A percentile compares a stretch with the other conserved stretches of the same genome.
These are phyloP conservation scores for Pitta sordida DNA, from an alignment of 2,113 vertebrate species.

Conservation along the genomic window DNA sequence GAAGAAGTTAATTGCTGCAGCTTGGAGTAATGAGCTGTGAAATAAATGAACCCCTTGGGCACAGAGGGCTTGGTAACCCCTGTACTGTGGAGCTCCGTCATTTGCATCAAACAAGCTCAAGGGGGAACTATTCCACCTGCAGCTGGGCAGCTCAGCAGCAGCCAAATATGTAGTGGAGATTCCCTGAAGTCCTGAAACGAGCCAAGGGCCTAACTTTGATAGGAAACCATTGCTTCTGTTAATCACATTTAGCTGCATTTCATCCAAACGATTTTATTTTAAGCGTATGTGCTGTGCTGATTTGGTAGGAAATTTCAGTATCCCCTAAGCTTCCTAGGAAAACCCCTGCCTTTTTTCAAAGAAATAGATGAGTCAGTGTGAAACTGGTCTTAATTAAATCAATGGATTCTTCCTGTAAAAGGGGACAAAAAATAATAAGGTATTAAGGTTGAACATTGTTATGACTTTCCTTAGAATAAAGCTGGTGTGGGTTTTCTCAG, in stretches of 20 bases:
- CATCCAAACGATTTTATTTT: not conserved
- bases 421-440: not conserved
- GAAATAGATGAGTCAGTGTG: not conserved
- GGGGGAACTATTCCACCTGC: not conserved
- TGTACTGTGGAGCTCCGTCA: not conserved
- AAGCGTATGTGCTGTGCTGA: not conserved
- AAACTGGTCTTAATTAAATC: not conserved
- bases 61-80: not conserved
- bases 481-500: not conserved
- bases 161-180: not conserved
- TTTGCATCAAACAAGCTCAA: not conserved
- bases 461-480: not conserved
- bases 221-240: not conserved
- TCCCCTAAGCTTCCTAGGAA: not conserved
- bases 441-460: not conserved
- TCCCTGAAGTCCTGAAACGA: not conserved
- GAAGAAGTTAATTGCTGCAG: not conserved
- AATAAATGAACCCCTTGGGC: not conserved
- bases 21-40: not conserved
- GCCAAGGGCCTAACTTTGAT: not conserved
- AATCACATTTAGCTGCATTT: not conserved
- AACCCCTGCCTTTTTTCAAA: not conserved
- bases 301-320: not conserved
- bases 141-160: not conserved
- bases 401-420: slow-evolving; percentile 5